Evolutionary conservation across 1,140 invertebrate genomes (phyloP), one percentile per base, ranked within the genome.

Genomic region (Cydia fagiglandana): DNA sequence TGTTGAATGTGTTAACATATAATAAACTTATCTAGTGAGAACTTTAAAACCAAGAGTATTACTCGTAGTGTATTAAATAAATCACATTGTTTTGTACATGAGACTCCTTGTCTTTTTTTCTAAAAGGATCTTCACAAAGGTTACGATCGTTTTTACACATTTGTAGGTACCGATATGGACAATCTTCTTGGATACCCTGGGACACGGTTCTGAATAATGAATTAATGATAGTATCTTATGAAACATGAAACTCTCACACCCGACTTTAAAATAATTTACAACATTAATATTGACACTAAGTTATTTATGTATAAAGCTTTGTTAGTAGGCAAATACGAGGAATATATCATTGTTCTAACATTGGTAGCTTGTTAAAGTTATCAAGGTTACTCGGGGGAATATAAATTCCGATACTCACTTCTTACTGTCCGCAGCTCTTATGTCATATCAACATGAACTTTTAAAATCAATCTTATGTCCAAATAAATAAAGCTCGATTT

Each of bases 321-420:
- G 38, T 70, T 70, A 70, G 38, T 38, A 70, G 34, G 66, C 66
- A 38, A 70, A 70, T 70, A 17, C 66, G n/a, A 70, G 34, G 30
- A 38, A 41, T 70, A 70, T 70, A 70, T 70, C 66, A 70, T 70
- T 38, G 34, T 38, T 34, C 34, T 34, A 70, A 30, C 34, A 80
- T 81, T 78, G 79, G 79, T 78, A 73, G 79, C 82, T 78, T 82
- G 82, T 84, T 82, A 79, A 75, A 77, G 79, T 83, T 83, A 81
- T 84, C 82, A 84, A 70, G 64, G 64, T 80, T 80, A 80, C 79
- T 77, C 82, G 20, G 66, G 79, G 74, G 77, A 78, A 74, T 80
- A 82, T 82, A 82, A 83, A 83, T 82, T 83, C 81, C 78, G 73
- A 76, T 53, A 53, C 5, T 5, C n/a, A 53, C 6, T 53, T 6